A percentile compares a stretch with the other conserved stretches of the same genome.
phyloP scores from a whole-genome alignment of 2,888 invertebrate genomes.

The Ormyrus rosae region DNA sequence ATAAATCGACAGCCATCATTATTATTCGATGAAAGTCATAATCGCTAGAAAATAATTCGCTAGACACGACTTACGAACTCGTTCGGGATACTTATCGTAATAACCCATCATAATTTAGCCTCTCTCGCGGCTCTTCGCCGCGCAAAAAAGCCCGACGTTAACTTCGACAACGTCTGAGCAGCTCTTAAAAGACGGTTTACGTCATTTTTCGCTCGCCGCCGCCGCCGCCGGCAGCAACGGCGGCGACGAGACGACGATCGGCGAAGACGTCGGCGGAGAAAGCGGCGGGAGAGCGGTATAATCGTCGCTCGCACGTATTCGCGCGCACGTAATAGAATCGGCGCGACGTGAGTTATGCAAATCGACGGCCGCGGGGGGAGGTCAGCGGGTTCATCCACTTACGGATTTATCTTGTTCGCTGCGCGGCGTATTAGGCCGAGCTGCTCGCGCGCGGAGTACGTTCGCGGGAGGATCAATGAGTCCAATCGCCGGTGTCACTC shows the following conservation, averaged over 20 bases:
- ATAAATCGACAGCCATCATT: slow-evolving; percentile 4
- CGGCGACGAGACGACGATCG: no score
- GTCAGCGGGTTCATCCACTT: slow-evolving; percentile 59
- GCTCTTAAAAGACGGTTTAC: slow-evolving; percentile 44
- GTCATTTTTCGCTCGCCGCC: slow-evolving; percentile 36
- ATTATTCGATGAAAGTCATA: slow-evolving; percentile 19
- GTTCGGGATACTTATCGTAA: slow-evolving; percentile 23
- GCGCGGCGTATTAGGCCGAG: slow-evolving; percentile 44
- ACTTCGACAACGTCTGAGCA: slow-evolving; percentile 18
- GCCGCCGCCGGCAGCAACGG: no score
- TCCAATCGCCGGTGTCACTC: slow-evolving; percentile 45
- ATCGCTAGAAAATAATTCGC: slow-evolving; percentile 25
- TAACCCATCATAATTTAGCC: slow-evolving; percentile 45
- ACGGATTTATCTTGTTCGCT: slow-evolving; percentile 51
- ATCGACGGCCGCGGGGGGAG: slow-evolving; percentile 46
- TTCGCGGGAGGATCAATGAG: slow-evolving; percentile 23
- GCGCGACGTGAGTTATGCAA: slow-evolving; percentile 60
- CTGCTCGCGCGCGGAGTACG: slow-evolving; percentile 9
- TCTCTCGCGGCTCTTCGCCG: neutral
- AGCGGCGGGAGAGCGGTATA: neutral
- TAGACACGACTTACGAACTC: slow-evolving; percentile 4
- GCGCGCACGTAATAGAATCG: slow-evolving; percentile 54
- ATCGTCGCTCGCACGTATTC: slow-evolving; percentile 42
- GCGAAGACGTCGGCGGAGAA: neutral
- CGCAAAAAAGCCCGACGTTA: slow-evolving; percentile 4